Evolutionary conservation across 2,888 invertebrate genomes (phyloP).

Genomic region (Drosophila borealis): DNA sequence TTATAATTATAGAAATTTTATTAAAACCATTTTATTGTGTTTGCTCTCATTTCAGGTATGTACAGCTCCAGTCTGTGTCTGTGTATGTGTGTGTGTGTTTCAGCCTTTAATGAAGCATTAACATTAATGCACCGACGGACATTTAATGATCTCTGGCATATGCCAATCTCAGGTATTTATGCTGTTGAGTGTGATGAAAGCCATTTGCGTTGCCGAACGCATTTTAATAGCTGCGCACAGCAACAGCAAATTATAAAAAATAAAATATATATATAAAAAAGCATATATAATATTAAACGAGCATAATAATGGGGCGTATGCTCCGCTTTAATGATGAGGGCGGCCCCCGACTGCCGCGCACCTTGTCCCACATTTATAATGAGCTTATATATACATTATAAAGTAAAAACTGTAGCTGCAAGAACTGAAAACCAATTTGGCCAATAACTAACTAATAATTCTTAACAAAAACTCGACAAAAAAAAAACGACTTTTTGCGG

Average conservation of each 20-base stretch:
- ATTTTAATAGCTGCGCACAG: constrained; percentile 38
- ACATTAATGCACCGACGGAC: constrained; percentile 42
- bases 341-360: not conserved
- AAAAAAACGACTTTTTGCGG: not conserved
- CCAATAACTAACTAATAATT: constrained; percentile 11
- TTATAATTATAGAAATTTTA: constrained; percentile 48
- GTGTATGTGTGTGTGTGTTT: constrained; percentile 5
- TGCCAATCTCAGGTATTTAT: constrained; percentile 58
- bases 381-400: constrained; percentile 19
- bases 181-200: constrained; percentile 45
- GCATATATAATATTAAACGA: constrained; percentile 18
- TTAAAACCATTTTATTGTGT: constrained; percentile 34
- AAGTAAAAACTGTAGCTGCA: constrained; percentile 13
- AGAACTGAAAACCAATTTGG: constrained; percentile 34
- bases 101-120: constrained; percentile 45
- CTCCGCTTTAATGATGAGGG: constrained; percentile 7
- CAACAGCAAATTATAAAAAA: constrained; percentile 28
- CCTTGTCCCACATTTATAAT: constrained; percentile 31
- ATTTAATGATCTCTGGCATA: constrained; percentile 53
- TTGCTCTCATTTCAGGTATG: constrained; percentile 51
- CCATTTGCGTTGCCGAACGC: constrained; percentile 56
- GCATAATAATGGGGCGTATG: constrained; percentile 34
- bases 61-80: not conserved
- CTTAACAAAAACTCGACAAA: constrained; percentile 12
- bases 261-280: constrained; percentile 15